These are phyloP conservation scores for Exocentrus adspersus DNA, from an alignment of 2,888 invertebrate species.

Conservation along the genomic window DNA sequence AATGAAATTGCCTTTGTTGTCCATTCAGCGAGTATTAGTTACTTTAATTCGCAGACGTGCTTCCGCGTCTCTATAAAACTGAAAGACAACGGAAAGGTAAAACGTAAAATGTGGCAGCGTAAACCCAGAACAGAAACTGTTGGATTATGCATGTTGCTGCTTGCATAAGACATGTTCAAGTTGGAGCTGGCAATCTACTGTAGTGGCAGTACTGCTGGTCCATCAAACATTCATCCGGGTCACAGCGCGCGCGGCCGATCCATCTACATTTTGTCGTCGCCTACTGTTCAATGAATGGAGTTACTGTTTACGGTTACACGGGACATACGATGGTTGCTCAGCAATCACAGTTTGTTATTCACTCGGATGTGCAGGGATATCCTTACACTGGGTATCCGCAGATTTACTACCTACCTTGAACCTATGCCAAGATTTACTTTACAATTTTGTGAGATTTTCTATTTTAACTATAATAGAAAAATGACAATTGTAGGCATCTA, in stretches of 20 bases:
- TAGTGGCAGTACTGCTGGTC: constrained; percentile 50
- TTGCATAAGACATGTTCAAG: constrained; percentile 57
- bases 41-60: too few relatives aligned
- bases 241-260: constrained; percentile 45
- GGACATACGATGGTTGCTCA: background rate
- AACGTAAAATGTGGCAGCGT: constrained; percentile 24
- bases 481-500: too few relatives aligned
- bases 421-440: too few relatives aligned
- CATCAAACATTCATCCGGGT: constrained; percentile 61
- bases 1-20: too few relatives aligned
- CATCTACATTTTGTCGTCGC: constrained; percentile 22
- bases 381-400: too few relatives aligned
- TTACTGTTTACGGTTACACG: constrained; percentile 7
- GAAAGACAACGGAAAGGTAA: constrained; percentile 17
- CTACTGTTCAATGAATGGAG: background rate
- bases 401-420: too few relatives aligned
- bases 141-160: constrained; percentile 57
- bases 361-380: too few relatives aligned
- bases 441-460: too few relatives aligned
- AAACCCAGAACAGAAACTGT: constrained; percentile 45
- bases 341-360: too few relatives aligned
- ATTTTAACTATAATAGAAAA: too few relatives aligned
- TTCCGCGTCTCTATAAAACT: background rate
- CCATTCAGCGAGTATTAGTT: too few relatives aligned
- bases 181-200: constrained; percentile 57